Conservation (phyloP, 1,140 invertebrate species). For the Cydia fagiglandana region DNA sequence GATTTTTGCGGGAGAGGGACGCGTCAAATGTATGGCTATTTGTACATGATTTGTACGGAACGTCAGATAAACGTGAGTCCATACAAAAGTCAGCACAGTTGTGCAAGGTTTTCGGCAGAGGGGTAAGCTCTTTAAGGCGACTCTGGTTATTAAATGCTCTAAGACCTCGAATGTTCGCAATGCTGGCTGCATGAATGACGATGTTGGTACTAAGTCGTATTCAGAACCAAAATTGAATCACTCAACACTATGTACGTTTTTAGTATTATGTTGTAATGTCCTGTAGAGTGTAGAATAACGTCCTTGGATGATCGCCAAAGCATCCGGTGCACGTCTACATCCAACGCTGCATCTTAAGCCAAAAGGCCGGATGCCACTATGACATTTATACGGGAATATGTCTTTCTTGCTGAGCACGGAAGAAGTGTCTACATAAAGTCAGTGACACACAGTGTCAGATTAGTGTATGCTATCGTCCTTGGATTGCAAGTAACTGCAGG, state of each 20-base stretch:
- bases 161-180: neutral
- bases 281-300: neutral
- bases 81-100: no score
- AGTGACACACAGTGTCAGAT: neutral
- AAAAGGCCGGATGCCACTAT: neutral
- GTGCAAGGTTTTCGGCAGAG: no score
- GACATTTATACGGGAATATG: neutral
- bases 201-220: neutral
- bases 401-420: neutral
- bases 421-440: neutral
- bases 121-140: no score
- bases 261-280: neutral
- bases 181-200: neutral
- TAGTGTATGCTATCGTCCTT: neutral
- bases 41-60: no score
- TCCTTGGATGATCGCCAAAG: neutral
- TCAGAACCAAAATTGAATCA: neutral
- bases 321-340: neutral
- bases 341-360: neutral
- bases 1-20: no score
- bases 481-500: no score
- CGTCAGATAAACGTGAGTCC: no score
- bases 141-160: no score
- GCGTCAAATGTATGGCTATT: no score
- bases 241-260: neutral